Conservation (phyloP, 2,888 invertebrate genomes). For the Dilophus febrilis region DNA sequence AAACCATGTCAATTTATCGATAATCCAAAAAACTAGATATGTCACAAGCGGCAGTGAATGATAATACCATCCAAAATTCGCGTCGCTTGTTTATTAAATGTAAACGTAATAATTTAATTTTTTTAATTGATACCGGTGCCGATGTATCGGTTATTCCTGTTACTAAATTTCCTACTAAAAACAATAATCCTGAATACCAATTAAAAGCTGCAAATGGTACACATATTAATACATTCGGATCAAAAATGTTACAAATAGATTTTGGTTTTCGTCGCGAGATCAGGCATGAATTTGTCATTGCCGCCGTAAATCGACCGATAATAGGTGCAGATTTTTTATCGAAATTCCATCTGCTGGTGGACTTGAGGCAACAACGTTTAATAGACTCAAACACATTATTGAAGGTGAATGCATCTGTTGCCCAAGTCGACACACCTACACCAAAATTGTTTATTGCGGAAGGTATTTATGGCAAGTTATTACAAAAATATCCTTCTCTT, state of each 20-base stretch:
- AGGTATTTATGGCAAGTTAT: not conserved
- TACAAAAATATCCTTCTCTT: not conserved
- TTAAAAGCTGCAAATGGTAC: conserved; percentile 7
- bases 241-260: conserved; percentile 4
- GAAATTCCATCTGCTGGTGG: conserved; percentile 6
- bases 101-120: not conserved
- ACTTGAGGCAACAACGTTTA: conserved; percentile 5
- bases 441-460: not conserved
- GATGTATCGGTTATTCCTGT: not conserved
- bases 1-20: not conserved
- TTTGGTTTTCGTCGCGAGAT: conserved; percentile 6
- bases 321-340: conserved; percentile 9
- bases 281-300: conserved; percentile 6
- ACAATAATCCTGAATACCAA: not conserved
- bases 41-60: not conserved
- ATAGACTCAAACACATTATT: conserved; percentile 4
- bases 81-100: not conserved
- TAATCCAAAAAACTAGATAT: not conserved
- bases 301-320: conserved; percentile 8
- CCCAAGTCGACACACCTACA: not conserved
- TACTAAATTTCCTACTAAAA: not conserved
- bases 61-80: not conserved
- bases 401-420: not conserved
- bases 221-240: conserved; percentile 6
- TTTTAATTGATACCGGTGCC: not conserved